Base-by-base conservation (phyloP, 2,113 vertebrate genomes). In the Oreochromis spilurus region DNA sequence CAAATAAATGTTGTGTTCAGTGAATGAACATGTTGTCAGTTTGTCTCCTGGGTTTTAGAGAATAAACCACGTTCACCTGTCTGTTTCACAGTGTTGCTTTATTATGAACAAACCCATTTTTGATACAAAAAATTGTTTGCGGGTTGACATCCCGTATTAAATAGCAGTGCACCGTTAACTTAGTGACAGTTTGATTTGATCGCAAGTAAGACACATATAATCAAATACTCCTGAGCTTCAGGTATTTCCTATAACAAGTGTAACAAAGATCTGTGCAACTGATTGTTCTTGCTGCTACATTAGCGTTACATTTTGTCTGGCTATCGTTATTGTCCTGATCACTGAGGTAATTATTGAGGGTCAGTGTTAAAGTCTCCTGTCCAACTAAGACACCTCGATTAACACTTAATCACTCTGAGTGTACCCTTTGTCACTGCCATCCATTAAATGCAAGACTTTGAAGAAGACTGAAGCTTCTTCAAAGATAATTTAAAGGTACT, bases 51-150 rank as follows among this genome's bases (percentile, higher is more conserved):
- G 62, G 62, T 38, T 67, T 67, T 67, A 38, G 10, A 38, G 62
- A 67, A 67, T 67, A 67, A 67, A 67, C 62, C 62, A 38, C 3
- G 0, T 67, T 67, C 62, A 67, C 1, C 34, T 38, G 19, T 38
- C 19, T 38, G 19, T 2, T 96, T 96, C 3, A 92, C 45, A 36
- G 94, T 24, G 9, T 79, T 82, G 14, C 8, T 91, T 92, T 93
- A 87, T 78, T 92, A 79, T 48, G 17, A 81, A 50, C 79, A 6
- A 92, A 88, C 80, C 87, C 3, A 9, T 79, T 88, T 90, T 88
- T 26, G 6, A 82, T 91, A 57, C 43, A 93, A 93, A 91, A 89
- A 90, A 84, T 40, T 9, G 8, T 9, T 53, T 62, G 6, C 9
- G 4, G 75, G 82, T 24, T 78, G 54, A 77, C 11, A 53, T 84